Percentiles rank a stretch among this genome's conserved stretches.
These are phyloP conservation scores for Stegostoma tigrinum DNA, from an alignment of 2,113 vertebrate genomes.

Conservation along the genomic window DNA sequence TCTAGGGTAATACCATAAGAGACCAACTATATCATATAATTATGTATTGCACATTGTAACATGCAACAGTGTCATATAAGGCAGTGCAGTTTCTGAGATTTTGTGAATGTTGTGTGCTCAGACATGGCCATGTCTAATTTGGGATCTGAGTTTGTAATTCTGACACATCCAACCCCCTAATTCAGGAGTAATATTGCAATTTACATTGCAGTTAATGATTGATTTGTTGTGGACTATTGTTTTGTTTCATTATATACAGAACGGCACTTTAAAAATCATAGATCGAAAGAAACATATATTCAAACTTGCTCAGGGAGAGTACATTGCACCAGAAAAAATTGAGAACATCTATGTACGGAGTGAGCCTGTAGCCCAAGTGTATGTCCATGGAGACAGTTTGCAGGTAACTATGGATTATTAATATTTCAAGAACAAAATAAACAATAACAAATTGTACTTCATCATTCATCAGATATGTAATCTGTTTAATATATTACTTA, in stretches of 20 bases:
- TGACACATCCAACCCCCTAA: neutral
- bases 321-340: slow-evolving; percentile 94
- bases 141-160: neutral
- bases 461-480: neutral
- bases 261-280: slow-evolving; percentile 89
- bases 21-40: neutral
- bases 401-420: slow-evolving; percentile 61
- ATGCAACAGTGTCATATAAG: neutral
- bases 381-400: slow-evolving; percentile 89
- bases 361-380: slow-evolving; percentile 83
- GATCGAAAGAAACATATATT: slow-evolving; percentile 98
- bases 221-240: neutral
- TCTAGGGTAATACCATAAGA: neutral
- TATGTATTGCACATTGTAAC: neutral
- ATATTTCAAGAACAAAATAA: neutral
- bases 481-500: neutral
- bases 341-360: slow-evolving; percentile 95
- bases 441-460: neutral
- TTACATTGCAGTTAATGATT: neutral
- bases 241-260: slow-evolving; percentile 57
- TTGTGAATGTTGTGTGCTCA: neutral
- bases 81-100: neutral
- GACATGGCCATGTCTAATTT: neutral
- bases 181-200: neutral
- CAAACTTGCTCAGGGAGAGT: slow-evolving; percentile 96